Percentiles rank a stretch among this genome's conserved stretches.
Evolutionary conservation across 2,797 vertebrate species (phyloP).

Genomic region (Taenioides sp.): DNA sequence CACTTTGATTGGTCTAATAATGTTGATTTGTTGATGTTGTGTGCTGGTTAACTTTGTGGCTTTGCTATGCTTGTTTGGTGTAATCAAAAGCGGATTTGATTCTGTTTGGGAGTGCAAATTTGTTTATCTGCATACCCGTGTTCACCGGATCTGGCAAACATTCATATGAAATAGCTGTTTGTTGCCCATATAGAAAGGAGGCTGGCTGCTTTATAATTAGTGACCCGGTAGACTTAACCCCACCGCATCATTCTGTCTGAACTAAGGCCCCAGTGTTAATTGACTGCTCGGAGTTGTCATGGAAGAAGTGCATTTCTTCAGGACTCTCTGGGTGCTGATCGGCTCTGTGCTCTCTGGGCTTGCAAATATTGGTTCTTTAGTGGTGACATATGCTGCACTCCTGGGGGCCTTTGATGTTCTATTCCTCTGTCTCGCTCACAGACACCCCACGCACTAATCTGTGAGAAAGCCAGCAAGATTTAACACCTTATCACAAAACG

Average conservation of each 20-base stretch:
- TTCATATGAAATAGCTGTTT: slow-evolving; percentile 49
- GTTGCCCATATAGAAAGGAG: slow-evolving; percentile 52
- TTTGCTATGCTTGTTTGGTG: slow-evolving; percentile 9
- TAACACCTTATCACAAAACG: slow-evolving; percentile 51
- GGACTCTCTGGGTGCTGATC: slow-evolving; percentile 42
- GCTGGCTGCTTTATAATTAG: slow-evolving; percentile 78
- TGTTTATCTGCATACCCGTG: slow-evolving; percentile 9
- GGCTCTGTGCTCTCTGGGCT: slow-evolving; percentile 60
- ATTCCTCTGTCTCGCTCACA: slow-evolving; percentile 40
- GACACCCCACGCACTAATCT: slow-evolving; percentile 41
- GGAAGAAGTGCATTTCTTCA: slow-evolving; percentile 67
- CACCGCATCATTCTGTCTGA: slow-evolving; percentile 71
- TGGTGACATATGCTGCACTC: slow-evolving; percentile 52
- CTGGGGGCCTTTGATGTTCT: slow-evolving; percentile 51
- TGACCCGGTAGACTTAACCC: slow-evolving; percentile 71
- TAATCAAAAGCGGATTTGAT: slow-evolving; percentile 38
- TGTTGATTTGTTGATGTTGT: slow-evolving; percentile 34
- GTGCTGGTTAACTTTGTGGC: slow-evolving; percentile 27
- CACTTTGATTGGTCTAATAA: slow-evolving; percentile 54
- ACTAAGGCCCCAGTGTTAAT: slow-evolving; percentile 70
- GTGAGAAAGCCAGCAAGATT: slow-evolving; percentile 42
- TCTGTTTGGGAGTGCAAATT: slow-evolving; percentile 3
- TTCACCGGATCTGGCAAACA: slow-evolving; percentile 14
- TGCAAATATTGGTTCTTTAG: slow-evolving; percentile 67
- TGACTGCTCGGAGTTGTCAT: slow-evolving; percentile 71